Percentiles rank a stretch among this genome's conserved stretches.
Conservation (phyloP, 2,888 invertebrate genomes). For the Chrysina gloriosa region DNA sequence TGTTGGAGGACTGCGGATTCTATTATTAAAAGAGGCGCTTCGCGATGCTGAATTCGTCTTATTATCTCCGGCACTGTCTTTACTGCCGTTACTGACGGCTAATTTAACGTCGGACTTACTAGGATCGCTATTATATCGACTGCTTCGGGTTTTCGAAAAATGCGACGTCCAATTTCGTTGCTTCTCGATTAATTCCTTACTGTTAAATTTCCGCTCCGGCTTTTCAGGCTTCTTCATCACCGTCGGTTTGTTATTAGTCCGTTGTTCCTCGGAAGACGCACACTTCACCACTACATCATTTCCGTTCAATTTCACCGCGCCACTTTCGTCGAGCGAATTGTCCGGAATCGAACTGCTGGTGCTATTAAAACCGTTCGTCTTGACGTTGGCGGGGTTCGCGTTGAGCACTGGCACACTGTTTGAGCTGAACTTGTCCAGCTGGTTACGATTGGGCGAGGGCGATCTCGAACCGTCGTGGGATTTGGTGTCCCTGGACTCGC, state of each 20-base stretch:
- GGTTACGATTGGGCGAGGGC: slow-evolving; percentile 63
- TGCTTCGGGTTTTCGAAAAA: slow-evolving; percentile 80
- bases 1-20: slow-evolving; percentile 64
- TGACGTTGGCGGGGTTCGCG: slow-evolving; percentile 54
- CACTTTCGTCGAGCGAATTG: slow-evolving; percentile 38
- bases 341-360: slow-evolving; percentile 32
- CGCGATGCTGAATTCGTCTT: slow-evolving; percentile 61
- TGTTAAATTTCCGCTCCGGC: slow-evolving; percentile 84
- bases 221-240: slow-evolving; percentile 78
- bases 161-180: slow-evolving; percentile 94
- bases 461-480: slow-evolving; percentile 61
- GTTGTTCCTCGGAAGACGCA: slow-evolving; percentile 51
- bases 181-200: slow-evolving; percentile 88
- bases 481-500: slow-evolving; percentile 71
- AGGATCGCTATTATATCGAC: slow-evolving; percentile 73
- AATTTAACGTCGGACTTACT: slow-evolving; percentile 70
- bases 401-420: slow-evolving; percentile 67
- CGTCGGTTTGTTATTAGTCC: slow-evolving; percentile 52
- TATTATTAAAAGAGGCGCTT: slow-evolving; percentile 71
- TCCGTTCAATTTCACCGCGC: slow-evolving; percentile 49
- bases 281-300: slow-evolving; percentile 44
- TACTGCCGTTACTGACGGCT: slow-evolving; percentile 63
- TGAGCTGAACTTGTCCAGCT: slow-evolving; percentile 58
- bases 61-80: slow-evolving; percentile 49
- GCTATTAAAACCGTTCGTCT: slow-evolving; percentile 55